Percentiles rank a stretch among this genome's conserved stretches.
These are phyloP conservation scores for Ceratosolen solmsi DNA, from an alignment of 1,140 invertebrate genomes.

Conservation along the genomic window DNA sequence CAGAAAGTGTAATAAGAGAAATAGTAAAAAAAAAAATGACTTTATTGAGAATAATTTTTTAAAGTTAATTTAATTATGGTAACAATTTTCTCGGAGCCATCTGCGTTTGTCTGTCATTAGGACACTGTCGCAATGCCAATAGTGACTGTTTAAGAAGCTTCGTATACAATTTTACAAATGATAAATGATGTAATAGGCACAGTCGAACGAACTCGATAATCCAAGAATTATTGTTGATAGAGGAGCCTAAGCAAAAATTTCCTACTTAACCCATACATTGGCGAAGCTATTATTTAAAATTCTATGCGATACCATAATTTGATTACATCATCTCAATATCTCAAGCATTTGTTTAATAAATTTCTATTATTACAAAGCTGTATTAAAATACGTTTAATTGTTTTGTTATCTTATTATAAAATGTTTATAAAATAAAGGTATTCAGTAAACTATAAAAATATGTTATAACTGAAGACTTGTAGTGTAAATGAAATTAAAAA, in stretches of 20 bases:
- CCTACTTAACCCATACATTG: conserved; percentile 3
- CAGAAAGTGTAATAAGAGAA: conserved; percentile 20
- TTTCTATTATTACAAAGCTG: background rate
- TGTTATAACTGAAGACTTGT: background rate
- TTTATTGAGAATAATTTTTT: conserved; percentile 28
- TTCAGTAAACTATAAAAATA: conserved; percentile 5
- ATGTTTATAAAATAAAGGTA: background rate
- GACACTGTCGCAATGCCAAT: conserved; percentile 41
- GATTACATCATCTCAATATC: background rate
- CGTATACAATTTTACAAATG: conserved; percentile 35
- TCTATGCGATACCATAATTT: background rate
- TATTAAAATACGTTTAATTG: background rate
- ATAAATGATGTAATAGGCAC: conserved; percentile 32
- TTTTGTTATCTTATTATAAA: background rate
- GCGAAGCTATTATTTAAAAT: background rate
- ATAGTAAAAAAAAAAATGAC: conserved; percentile 25
- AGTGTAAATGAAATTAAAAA: background rate
- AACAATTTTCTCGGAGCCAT: conserved; percentile 23
- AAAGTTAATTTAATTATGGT: conserved; percentile 27
- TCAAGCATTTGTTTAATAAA: background rate
- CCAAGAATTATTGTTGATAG: conserved; percentile 11
- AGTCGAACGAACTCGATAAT: conserved; percentile 16
- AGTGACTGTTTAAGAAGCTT: conserved; percentile 14
- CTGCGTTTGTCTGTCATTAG: conserved; percentile 16
- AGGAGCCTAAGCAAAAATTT: background rate